Conservation (phyloP, 2,797 vertebrate genomes). For the Oreochromis grahami region DNA sequence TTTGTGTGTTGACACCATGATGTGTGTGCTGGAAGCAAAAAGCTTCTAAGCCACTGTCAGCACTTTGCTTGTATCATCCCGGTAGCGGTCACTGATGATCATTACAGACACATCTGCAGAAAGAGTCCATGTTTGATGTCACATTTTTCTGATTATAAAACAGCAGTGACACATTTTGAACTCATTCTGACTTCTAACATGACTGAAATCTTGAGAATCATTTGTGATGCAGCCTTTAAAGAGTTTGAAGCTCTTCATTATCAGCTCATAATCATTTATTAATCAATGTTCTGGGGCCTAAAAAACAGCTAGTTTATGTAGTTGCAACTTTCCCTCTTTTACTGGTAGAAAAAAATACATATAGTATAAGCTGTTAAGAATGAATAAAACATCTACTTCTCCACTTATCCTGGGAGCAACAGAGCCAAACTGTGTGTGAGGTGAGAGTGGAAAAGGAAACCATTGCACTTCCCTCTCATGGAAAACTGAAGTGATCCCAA, state of each 20-base stretch:
- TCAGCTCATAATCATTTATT: slow-evolving; percentile 7
- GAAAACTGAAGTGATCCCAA: slow-evolving; percentile 38
- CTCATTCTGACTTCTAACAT: neutral
- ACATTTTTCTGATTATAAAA: slow-evolving; percentile 7
- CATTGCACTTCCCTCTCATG: slow-evolving; percentile 48
- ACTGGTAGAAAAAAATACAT: slow-evolving; percentile 3
- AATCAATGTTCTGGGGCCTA: neutral
- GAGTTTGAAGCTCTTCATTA: slow-evolving; percentile 18
- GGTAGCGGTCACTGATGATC: slow-evolving; percentile 35
- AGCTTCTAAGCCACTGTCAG: slow-evolving; percentile 32
- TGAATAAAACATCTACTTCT: slow-evolving; percentile 44
- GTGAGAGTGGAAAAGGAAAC: slow-evolving; percentile 54
- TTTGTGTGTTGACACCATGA: slow-evolving; percentile 57
- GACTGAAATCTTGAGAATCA: neutral
- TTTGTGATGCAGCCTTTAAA: slow-evolving; percentile 5
- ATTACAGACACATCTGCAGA: slow-evolving; percentile 35
- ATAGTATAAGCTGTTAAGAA: slow-evolving; percentile 16
- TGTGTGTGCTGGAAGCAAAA: slow-evolving; percentile 51
- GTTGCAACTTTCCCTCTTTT: neutral
- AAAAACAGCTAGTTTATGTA: neutral
- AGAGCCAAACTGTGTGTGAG: slow-evolving; percentile 50
- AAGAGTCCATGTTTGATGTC: neutral
- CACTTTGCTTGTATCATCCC: slow-evolving; percentile 4
- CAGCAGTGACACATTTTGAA: neutral
- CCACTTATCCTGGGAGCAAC: slow-evolving; percentile 7